A percentile compares a stretch with the other conserved stretches of the same genome.
These are phyloP conservation scores for Petrocephalus zakoni DNA, from an alignment of 2,113 vertebrate genomes.

Conservation along the genomic window DNA sequence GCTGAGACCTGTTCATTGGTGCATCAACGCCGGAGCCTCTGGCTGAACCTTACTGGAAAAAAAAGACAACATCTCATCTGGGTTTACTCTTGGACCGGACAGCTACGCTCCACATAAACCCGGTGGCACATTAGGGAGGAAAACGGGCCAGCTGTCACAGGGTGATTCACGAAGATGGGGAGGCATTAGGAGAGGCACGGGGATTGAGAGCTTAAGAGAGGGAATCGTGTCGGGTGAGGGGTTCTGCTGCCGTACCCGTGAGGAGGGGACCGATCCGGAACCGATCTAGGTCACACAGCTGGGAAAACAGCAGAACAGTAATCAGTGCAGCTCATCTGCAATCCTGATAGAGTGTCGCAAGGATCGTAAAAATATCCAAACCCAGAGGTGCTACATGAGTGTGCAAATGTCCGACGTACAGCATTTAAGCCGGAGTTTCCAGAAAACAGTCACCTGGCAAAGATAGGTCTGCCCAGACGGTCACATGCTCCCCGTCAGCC, in stretches of 20 bases:
- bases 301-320: neutral
- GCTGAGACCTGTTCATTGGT: neutral
- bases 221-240: neutral
- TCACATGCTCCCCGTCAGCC: neutral
- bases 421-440: conserved; percentile 25
- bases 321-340: neutral
- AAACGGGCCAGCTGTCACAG: neutral
- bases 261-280: neutral
- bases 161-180: neutral
- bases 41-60: conserved; percentile 2
- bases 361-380: neutral
- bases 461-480: neutral
- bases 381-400: neutral
- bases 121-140: neutral
- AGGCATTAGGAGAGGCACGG: conserved; percentile 2
- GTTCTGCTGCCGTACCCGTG: neutral
- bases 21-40: neutral
- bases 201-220: neutral
- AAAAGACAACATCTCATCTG: neutral
- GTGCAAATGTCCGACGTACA: neutral
- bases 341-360: neutral
- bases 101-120: neutral
- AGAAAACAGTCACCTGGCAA: conserved; percentile 37
- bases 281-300: neutral
- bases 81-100: neutral